phyloP scores from a whole-genome alignment of 2,113 vertebrate genomes.

The Procavia capensis region DNA sequence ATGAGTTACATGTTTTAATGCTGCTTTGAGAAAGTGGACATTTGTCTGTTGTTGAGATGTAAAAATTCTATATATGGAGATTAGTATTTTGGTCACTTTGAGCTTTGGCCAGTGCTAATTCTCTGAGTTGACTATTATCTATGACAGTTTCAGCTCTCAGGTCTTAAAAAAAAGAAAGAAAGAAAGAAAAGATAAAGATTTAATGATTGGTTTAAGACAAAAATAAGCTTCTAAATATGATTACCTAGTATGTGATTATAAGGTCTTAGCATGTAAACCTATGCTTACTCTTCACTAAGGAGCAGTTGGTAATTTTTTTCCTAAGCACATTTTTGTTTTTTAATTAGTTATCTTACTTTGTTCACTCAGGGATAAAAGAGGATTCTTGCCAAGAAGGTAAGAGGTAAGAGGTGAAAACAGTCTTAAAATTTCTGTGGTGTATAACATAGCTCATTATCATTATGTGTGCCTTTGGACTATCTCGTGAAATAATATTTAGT shows the following conservation, averaged over 20 bases:
- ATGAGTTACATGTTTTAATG: background rate
- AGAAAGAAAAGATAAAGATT: conserved; percentile 71
- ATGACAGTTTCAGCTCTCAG: conserved; percentile 79
- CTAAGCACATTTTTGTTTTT: conserved; percentile 41
- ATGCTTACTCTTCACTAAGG: conserved; percentile 70
- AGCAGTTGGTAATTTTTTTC: conserved; percentile 65
- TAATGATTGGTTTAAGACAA: conserved; percentile 79
- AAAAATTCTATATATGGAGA: background rate
- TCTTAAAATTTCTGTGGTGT: conserved; percentile 36
- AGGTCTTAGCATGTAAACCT: conserved; percentile 64
- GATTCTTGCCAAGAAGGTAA: no score
- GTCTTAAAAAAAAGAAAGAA: conserved; percentile 71
- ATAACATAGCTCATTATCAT: background rate
- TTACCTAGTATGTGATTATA: conserved; percentile 74
- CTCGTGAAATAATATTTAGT: background rate
- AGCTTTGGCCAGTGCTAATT: conserved; percentile 43
- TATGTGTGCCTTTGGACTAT: background rate
- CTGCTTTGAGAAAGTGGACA: background rate
- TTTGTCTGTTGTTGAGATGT: background rate
- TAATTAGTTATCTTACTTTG: conserved; percentile 9
- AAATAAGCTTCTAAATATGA: conserved; percentile 79
- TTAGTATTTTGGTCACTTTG: conserved; percentile 21
- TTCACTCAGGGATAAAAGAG: conserved; percentile 43
- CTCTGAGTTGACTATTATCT: conserved; percentile 75
- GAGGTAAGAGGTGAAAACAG: conserved; percentile 38